phyloP scores from a whole-genome alignment of 2,888 invertebrate genomes.

The Eudemis profundana region DNA sequence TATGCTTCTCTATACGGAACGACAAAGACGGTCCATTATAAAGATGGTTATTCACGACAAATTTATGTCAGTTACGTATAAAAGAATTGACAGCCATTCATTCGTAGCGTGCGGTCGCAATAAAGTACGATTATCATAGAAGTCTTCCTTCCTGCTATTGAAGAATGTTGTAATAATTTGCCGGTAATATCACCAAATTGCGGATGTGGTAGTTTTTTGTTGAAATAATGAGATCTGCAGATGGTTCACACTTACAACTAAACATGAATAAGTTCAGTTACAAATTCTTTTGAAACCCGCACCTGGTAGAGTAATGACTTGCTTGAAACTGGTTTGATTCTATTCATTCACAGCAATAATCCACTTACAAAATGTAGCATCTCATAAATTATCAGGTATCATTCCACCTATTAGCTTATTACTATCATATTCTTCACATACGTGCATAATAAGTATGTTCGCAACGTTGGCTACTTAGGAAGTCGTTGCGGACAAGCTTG shows the following conservation, averaged over 20 bases:
- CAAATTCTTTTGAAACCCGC: conserved; percentile 27
- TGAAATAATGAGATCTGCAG: conserved; percentile 36
- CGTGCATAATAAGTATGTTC: conserved; percentile 65
- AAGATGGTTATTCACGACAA: conserved; percentile 57
- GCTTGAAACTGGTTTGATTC: conserved; percentile 30
- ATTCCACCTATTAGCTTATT: conserved; percentile 38
- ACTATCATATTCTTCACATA: conserved; percentile 28
- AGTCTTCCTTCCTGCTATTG: conserved; percentile 62
- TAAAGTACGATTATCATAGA: conserved; percentile 57
- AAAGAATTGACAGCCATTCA: conserved; percentile 57
- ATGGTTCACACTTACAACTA: conserved; percentile 22
- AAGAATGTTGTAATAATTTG: conserved; percentile 69
- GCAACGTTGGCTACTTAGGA: conserved; percentile 67
- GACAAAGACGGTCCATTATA: conserved; percentile 55
- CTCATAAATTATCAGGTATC: conserved; percentile 42
- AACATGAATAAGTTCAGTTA: conserved; percentile 22
- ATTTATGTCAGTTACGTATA: conserved; percentile 66
- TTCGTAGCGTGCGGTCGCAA: conserved; percentile 60
- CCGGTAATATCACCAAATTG: conserved; percentile 52
- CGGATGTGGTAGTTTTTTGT: conserved; percentile 46
- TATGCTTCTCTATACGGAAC: conserved; percentile 59
- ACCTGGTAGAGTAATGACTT: conserved; percentile 34
- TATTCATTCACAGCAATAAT: conserved; percentile 29
- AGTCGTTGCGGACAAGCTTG: conserved; percentile 54
- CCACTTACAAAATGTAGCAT: conserved; percentile 19